Base-by-base conservation (phyloP, 1,140 invertebrate species). In the Drosophila bifasciata region DNA sequence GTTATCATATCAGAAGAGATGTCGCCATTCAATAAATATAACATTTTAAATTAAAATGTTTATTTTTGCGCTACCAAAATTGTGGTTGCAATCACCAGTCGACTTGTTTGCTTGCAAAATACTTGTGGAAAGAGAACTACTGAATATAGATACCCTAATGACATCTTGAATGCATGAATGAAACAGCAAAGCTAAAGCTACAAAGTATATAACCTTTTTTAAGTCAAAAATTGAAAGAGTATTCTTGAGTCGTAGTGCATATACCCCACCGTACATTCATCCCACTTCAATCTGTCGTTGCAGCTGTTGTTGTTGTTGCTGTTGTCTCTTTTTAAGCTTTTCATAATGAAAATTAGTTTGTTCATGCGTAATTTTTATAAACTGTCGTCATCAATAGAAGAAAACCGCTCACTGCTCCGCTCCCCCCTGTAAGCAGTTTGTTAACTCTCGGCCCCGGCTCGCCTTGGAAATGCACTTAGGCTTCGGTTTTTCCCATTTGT, bases 391-490 rank as follows among this genome's bases (percentile, higher is more conserved):
- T 86, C 83, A 61, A 76, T 63, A 76, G 62, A 32, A 76, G 62
- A 32, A 49, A 16, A 7, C 43, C 64, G 11, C 32, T 36, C 32
- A 36, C 45, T 43, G 17, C 13, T 6, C 15, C 21, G 9, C 8
- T 19, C 28, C 28, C 57, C 63, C 41, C 61, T n/a, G 17, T 39
- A 21, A 63, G 63, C 59, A 40, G 41, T 58, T 86, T 77, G 83
- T 75, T 75, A 75, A 81, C 60, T 61, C n/a, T n/a, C n/a, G 13
- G 70, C 15, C 46, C 76, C 60, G 53, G 83, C 76, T 88, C 41
- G 83, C 83, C 83, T 88, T 88, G 83, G 53, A 89, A 89, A 79
- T 84, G 79, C 83, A 89, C 84, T 88, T 89, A 88, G 84, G 79
- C 84, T 79, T 70, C 69, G 75, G 57, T 73, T 79, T 77, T 41